These are phyloP conservation scores for Caenorhabditis plicata DNA, from an alignment of 2,888 invertebrate species.

Conservation along the genomic window DNA sequence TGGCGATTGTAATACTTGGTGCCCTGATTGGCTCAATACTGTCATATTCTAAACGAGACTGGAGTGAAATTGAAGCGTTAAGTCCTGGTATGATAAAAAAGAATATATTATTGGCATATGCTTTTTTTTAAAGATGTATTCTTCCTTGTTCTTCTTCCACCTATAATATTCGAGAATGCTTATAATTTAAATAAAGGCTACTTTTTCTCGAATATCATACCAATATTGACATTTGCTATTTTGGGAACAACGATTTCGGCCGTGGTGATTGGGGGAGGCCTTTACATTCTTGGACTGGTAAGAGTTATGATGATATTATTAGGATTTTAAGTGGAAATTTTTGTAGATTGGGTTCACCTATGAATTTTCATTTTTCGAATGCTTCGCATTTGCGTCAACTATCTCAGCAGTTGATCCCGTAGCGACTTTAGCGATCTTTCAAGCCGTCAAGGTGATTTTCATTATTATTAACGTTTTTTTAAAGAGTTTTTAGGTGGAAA, in stretches of 20 bases:
- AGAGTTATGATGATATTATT: not conserved
- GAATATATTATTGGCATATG: too few relatives aligned
- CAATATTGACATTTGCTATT: constrained; percentile 94
- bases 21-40: constrained; percentile 57
- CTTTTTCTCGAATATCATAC: constrained; percentile 90
- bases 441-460: constrained; percentile 68
- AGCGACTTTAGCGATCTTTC: constrained; percentile 96
- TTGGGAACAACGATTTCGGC: constrained; percentile 96
- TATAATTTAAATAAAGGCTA: constrained; percentile 88
- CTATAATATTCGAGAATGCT: constrained; percentile 98
- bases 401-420: constrained; percentile 99
- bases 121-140: too few relatives aligned
- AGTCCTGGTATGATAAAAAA: too few relatives aligned
- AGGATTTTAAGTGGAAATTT: not conserved
- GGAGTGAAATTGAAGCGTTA: constrained; percentile 54
- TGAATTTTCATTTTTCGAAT: constrained; percentile 87
- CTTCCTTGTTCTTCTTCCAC: constrained; percentile 90
- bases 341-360: constrained; percentile 75
- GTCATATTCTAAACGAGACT: constrained; percentile 56
- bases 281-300: constrained; percentile 87
- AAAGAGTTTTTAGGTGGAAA: constrained; percentile 89
- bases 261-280: constrained; percentile 90
- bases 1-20: constrained; percentile 87
- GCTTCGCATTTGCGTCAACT: constrained; percentile 95
- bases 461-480: not conserved